phyloP scores from a whole-genome alignment of 92 coral and sea anemone genomes.

The Diadumene lineata region DNA sequence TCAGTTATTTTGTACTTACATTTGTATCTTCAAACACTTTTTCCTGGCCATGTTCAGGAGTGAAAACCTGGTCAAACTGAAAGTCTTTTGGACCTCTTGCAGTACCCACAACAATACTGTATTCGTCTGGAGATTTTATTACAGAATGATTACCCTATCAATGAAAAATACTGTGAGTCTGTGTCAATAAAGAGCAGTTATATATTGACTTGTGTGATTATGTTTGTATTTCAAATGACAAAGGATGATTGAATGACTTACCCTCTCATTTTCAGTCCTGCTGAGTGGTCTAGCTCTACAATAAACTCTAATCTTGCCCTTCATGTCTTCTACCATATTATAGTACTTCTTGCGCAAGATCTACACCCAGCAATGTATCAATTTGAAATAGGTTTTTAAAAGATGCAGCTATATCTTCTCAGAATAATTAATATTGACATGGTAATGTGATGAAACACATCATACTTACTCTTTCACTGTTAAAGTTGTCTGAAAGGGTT shows the following conservation, averaged over 20 bases:
- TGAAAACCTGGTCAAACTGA: conserved; percentile 91
- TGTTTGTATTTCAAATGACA: background rate
- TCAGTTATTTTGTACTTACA: conserved; percentile 51
- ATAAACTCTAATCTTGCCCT: conserved; percentile 97
- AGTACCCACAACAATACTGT: conserved; percentile 75
- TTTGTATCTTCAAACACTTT: conserved; percentile 95
- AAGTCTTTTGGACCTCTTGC: conserved; percentile 92
- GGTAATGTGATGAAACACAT: background rate
- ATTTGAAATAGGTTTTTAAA: background rate
- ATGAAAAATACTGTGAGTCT: no score
- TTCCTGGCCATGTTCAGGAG: conserved; percentile 91
- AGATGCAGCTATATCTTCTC: background rate
- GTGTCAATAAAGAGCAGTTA: no score
- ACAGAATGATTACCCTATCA: conserved; percentile 87
- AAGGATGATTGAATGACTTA: conserved; percentile 27
- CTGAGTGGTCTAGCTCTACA: conserved; percentile 97
- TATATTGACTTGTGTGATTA: background rate
- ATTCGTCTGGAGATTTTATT: conserved; percentile 94
- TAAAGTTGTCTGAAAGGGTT: conserved; percentile 82
- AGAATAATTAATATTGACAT: background rate
- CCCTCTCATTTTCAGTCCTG: conserved; percentile 76
- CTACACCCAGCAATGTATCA: conserved; percentile 15
- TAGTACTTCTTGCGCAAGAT: conserved; percentile 97
- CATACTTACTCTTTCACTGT: conserved; percentile 92
- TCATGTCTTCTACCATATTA: conserved; percentile 99